These are phyloP conservation scores for Helogale parvula DNA, from an alignment of 2,113 vertebrate genomes.

Conservation along the genomic window DNA sequence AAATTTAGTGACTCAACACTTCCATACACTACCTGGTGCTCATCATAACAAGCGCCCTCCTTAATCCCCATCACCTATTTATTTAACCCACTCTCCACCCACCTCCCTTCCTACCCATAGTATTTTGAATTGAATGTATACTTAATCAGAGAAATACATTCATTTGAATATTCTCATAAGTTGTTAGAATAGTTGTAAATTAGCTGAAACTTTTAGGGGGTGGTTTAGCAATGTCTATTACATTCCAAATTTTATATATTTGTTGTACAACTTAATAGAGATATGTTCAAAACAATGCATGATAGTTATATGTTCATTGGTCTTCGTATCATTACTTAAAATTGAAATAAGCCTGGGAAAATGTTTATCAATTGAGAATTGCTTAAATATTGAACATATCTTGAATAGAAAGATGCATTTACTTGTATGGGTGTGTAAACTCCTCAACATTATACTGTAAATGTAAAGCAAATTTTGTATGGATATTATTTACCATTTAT, in stretches of 20 bases:
- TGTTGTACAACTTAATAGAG: not conserved
- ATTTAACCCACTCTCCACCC: not conserved
- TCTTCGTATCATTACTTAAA: not conserved
- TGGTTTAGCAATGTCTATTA: not conserved
- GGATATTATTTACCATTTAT: not conserved
- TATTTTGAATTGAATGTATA: not conserved
- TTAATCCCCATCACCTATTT: not conserved
- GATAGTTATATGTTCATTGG: not conserved
- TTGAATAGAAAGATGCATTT: not conserved
- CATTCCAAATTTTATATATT: not conserved
- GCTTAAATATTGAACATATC: not conserved
- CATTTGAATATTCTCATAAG: not conserved
- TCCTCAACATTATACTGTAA: not conserved
- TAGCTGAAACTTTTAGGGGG: not conserved
- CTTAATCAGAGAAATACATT: not conserved
- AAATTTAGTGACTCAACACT: not conserved
- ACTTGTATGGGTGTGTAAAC: not conserved
- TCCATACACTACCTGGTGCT: not conserved
- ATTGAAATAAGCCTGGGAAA: not conserved
- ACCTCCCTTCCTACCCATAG: not conserved
- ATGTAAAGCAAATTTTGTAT: not conserved
- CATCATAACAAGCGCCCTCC: not conserved
- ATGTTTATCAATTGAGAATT: not conserved
- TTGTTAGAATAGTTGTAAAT: not conserved
- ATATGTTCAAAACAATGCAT: not conserved